These are phyloP conservation scores for Drosophila lini DNA, from an alignment of 1,140 invertebrate species.

Conservation along the genomic window DNA sequence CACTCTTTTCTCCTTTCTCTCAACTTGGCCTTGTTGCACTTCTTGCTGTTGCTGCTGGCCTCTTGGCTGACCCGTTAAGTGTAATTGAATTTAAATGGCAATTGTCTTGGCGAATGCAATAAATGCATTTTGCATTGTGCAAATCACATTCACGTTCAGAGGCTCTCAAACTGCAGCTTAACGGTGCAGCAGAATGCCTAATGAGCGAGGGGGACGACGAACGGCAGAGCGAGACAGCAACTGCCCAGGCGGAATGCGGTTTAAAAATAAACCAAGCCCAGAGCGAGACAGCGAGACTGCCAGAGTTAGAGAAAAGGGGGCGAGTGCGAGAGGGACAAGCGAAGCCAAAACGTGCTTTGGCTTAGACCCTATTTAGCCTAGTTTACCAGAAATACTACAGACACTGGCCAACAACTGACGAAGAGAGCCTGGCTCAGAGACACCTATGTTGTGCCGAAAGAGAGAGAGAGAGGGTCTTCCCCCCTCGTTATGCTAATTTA, in stretches of 20 bases:
- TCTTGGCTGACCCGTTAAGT: constrained; percentile 60
- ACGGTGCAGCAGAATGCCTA: constrained; percentile 54
- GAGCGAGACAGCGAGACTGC: constrained; percentile 11
- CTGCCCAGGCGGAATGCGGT: constrained; percentile 71
- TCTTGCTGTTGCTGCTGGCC: constrained; percentile 48
- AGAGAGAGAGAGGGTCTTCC: constrained; percentile 12
- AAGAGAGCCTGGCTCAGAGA: constrained; percentile 51
- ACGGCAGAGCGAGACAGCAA: constrained; percentile 39
- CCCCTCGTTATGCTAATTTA: constrained; percentile 61
- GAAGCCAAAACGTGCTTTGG: constrained; percentile 76
- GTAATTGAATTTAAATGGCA: constrained; percentile 74
- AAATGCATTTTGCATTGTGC: constrained; percentile 43
- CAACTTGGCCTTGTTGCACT: constrained; percentile 40
- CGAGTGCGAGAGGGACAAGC: constrained; percentile 3
- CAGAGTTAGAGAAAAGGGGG: constrained; percentile 1
- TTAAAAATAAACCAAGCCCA: constrained; percentile 78
- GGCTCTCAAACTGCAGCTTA: constrained; percentile 59
- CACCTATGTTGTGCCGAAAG: constrained; percentile 55
- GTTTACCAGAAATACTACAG: constrained; percentile 52
- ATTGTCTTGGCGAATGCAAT: constrained; percentile 63
- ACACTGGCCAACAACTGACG: constrained; percentile 21
- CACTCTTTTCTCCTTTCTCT: constrained; percentile 16
- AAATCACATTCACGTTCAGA: constrained; percentile 43
- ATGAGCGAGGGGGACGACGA: constrained; percentile 24
- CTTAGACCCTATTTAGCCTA: constrained; percentile 80